Base-by-base conservation (phyloP, 1,140 invertebrate genomes). In the Scaptomyza graminum region DNA sequence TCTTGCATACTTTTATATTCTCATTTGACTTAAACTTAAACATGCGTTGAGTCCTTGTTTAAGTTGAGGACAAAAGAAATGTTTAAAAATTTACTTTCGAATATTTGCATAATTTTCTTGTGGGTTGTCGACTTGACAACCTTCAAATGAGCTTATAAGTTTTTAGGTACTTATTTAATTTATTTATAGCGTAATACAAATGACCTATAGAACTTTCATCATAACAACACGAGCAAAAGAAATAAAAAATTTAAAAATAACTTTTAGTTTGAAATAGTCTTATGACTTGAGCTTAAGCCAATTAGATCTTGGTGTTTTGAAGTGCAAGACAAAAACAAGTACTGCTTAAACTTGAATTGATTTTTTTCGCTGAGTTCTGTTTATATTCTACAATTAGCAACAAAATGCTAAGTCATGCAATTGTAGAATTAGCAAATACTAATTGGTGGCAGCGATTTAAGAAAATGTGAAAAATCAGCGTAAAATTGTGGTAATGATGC, bases 401-500 rank as follows among this genome's bases (percentile, higher is more conserved):
- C 18, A 2, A 22, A 22, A 22, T 52, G 47, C 25, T 28, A n/a
- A 52, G 49, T 68, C 65, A 62, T 62, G 50, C 46, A 69, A 63
- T 47, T 69, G 34, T 1, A 46, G 43, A 25, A 43, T n/a, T 46
- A 44, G 56, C 28, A 52, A 68, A 61, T 39, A 61, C 28, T 61
- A 68, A 62, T 51, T 61, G 22, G 8, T 13, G 43, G 9, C 41
- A 28, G 39, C 43, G 61, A 28, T 70, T 54, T 8, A 34, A 43
- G 15, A 59, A 84, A 80, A 81, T 67, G 51, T 69, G 59, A 56
- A 41, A 76, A 87, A 72, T 88, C 63, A 74, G 56, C 47, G 54
- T 47, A 46, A 76, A 70, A 61, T 74, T 74, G 75, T 69, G 52
- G 49, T 88, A 87, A 87, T 82, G 74, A 82, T 78, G 74, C 59